phyloP scores from a whole-genome alignment of 2,888 invertebrate species.

The Sphinx pinastri region DNA sequence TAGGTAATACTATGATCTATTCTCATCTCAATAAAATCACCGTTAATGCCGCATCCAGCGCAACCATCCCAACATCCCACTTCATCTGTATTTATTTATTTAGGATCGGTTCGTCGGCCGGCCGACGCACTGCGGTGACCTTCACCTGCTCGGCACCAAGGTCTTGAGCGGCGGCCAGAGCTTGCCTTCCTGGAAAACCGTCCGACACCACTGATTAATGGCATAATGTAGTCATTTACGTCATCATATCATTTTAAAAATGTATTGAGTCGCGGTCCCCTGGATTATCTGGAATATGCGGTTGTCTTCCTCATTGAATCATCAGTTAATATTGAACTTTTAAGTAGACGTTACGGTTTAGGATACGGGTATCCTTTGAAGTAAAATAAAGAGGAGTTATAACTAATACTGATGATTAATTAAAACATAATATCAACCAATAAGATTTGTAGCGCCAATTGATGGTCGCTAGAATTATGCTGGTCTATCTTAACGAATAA shows the following conservation, averaged over 20 bases:
- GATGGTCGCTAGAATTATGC: no score
- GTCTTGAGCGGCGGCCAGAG: conserved; percentile 40
- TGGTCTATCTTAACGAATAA: no score
- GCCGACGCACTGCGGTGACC: conserved; percentile 62
- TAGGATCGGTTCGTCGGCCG: conserved; percentile 67
- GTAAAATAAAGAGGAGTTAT: no score
- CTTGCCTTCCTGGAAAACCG: conserved; percentile 32
- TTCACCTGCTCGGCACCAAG: conserved; percentile 66
- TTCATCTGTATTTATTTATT: conserved; percentile 63
- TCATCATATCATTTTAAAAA: conserved; percentile 21
- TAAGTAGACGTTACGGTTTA: no score
- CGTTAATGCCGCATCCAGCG: conserved; percentile 42
- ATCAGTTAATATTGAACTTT: not conserved
- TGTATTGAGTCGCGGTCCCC: not conserved
- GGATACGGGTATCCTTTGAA: no score
- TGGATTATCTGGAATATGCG: no score
- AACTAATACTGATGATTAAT: no score
- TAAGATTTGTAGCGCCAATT: no score
- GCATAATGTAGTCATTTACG: conserved; percentile 23
- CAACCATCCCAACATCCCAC: conserved; percentile 27
- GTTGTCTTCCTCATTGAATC: conserved; percentile 6
- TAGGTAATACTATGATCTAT: no score
- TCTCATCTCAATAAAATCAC: not conserved
- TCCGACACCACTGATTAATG: conserved; percentile 28
- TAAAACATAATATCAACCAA: no score